Percentiles rank a stretch among this genome's conserved stretches.
phyloP scores from a whole-genome alignment of 2,888 invertebrate species.

The Lumbricus terrestris region DNA sequence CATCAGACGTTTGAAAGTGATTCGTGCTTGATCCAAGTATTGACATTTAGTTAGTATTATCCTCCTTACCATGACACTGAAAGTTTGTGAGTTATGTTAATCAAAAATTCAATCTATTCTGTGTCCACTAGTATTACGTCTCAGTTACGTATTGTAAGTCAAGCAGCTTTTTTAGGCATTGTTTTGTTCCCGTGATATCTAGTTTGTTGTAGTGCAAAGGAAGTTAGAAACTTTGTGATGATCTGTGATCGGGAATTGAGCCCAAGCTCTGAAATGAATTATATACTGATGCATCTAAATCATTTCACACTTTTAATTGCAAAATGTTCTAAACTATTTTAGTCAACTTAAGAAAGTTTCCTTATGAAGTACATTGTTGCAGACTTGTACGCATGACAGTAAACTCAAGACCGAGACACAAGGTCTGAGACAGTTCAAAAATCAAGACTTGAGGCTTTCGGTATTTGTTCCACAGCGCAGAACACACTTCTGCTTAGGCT shows the following conservation, averaged over 20 bases:
- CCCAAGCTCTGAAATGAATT: not conserved
- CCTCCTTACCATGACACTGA: not conserved
- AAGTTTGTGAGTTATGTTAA: not conserved
- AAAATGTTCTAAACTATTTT: too few species aligned
- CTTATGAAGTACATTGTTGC: too few species aligned
- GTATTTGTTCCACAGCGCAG: too few species aligned
- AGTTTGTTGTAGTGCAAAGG: not conserved
- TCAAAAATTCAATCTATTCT: not conserved
- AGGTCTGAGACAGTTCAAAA: too few species aligned
- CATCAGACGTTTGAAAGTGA: not conserved
- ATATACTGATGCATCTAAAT: not conserved
- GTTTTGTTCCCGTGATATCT: not conserved
- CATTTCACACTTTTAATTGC: too few species aligned
- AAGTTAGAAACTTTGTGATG: not conserved
- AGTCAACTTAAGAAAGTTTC: too few species aligned
- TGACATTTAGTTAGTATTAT: not conserved
- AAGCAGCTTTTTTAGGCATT: not conserved
- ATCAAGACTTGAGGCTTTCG: too few species aligned
- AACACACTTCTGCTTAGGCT: too few species aligned
- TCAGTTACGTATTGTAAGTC: not conserved
- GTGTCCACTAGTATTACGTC: not conserved
- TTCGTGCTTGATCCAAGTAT: not conserved
- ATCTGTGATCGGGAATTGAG: not conserved
- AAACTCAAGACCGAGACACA: too few species aligned
- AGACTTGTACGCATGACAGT: too few species aligned